A percentile compares a stretch with the other conserved stretches of the same genome.
These are phyloP conservation scores for Cuculus canorus DNA, from an alignment of 2,797 vertebrate genomes.

Conservation along the genomic window DNA sequence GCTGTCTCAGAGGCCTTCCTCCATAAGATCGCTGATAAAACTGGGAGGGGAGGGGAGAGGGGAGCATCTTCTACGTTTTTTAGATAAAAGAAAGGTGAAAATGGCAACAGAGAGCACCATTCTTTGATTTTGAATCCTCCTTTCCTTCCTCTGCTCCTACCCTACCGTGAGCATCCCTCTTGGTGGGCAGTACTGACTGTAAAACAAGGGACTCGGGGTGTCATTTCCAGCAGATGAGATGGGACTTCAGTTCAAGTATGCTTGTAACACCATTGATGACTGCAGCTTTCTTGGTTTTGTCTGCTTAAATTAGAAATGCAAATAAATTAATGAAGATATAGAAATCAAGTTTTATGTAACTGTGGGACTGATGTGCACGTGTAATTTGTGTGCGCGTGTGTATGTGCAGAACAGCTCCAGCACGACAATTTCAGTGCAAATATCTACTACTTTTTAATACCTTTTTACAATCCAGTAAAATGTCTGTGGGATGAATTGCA, in stretches of 20 bases:
- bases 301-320: neutral
- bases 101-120: neutral
- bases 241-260: neutral
- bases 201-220: neutral
- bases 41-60: neutral
- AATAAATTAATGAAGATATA: no score
- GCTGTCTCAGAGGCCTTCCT: neutral
- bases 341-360: neutral
- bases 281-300: neutral
- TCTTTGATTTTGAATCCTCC: neutral
- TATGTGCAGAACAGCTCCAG: neutral
- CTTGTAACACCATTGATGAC: fast-evolving
- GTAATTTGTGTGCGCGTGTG: no score
- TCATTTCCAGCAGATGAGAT: neutral
- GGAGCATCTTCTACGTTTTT: neutral
- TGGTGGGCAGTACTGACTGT: neutral
- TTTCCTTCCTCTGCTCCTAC: neutral
- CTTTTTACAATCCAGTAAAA: neutral
- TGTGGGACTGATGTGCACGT: neutral
- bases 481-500: neutral
- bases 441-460: neutral
- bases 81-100: neutral
- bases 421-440: neutral
- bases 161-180: no score
- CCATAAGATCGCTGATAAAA: neutral